Percentiles rank a stretch among this genome's conserved stretches.
phyloP scores from a whole-genome alignment of 2,113 vertebrate genomes.

The Ammodytes marinus region DNA sequence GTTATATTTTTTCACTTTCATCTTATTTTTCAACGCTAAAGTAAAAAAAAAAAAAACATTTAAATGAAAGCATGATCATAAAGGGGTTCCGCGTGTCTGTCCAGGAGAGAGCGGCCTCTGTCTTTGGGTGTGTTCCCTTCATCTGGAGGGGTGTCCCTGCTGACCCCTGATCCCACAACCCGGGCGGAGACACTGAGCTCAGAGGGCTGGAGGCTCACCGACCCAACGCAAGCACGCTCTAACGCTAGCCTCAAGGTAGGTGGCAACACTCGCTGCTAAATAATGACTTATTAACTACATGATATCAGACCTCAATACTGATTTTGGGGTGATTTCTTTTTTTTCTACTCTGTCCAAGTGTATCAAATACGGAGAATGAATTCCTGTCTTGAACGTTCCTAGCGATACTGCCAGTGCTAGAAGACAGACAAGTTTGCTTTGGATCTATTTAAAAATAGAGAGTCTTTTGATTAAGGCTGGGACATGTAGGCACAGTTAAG shows the following conservation, averaged over 20 bases:
- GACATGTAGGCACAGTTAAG: conserved; percentile 44
- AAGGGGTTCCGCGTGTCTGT: not conserved
- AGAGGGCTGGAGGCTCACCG: conserved; percentile 93
- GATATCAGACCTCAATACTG: not conserved
- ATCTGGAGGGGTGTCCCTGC: conserved; percentile 83
- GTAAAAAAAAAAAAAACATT: not conserved
- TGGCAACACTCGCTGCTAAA: conserved; percentile 39
- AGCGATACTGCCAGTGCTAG: not conserved
- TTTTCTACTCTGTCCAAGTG: no score
- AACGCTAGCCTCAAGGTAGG: conserved; percentile 95
- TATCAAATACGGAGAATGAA: conserved; percentile 3
- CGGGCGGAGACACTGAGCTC: conserved; percentile 87
- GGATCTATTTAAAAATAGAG: conserved; percentile 63
- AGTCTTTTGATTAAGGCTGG: conserved; percentile 64
- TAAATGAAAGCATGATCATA: not conserved
- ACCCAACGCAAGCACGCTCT: conserved; percentile 90
- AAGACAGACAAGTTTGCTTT: conserved; percentile 43
- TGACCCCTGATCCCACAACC: conserved; percentile 86
- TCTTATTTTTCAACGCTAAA: not conserved
- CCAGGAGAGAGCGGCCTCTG: conserved; percentile 94
- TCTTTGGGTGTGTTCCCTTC: conserved; percentile 94
- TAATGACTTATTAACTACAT: not conserved
- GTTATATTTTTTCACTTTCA: not conserved
- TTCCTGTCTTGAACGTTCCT: conserved; percentile 18
- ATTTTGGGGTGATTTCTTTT: not conserved